Percentiles rank a stretch among this genome's conserved stretches.
Evolutionary conservation across 2,113 vertebrate species (phyloP).

Genomic region (Pongo pygmaeus): DNA sequence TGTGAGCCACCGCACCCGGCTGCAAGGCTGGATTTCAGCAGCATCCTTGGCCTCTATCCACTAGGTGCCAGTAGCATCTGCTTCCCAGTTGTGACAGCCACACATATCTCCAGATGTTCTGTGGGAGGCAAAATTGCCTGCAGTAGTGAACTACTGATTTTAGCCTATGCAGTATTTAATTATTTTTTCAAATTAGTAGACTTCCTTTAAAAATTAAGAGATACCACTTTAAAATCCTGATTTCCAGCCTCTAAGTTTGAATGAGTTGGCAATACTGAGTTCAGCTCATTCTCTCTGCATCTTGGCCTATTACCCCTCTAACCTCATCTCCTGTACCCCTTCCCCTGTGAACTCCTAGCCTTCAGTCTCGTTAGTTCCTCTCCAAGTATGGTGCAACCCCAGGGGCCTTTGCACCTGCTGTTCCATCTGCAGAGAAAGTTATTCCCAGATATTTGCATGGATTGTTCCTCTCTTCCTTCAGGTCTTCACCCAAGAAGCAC

Average conservation of each 20-base stretch:
- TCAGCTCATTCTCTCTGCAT: not conserved
- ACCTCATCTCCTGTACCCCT: not conserved
- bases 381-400: not conserved
- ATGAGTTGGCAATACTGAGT: no score
- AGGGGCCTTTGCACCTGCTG: not conserved
- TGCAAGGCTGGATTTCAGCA: no score
- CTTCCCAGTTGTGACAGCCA: not conserved
- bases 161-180: not conserved
- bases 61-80: not conserved
- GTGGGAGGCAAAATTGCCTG: not conserved
- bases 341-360: not conserved
- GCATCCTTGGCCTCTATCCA: not conserved
- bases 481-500: not conserved
- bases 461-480: not conserved
- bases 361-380: not conserved
- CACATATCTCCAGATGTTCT: not conserved
- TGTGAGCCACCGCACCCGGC: no score
- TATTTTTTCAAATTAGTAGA: slow-evolving; percentile 11
- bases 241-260: not conserved
- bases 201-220: slow-evolving; percentile 1
- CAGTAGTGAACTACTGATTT: not conserved
- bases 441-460: not conserved
- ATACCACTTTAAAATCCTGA: not conserved
- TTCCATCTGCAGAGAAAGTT: not conserved
- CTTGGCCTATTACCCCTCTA: not conserved